Evolutionary conservation across 2,797 vertebrate species (phyloP).

Genomic region (Cyprinella venusta): DNA sequence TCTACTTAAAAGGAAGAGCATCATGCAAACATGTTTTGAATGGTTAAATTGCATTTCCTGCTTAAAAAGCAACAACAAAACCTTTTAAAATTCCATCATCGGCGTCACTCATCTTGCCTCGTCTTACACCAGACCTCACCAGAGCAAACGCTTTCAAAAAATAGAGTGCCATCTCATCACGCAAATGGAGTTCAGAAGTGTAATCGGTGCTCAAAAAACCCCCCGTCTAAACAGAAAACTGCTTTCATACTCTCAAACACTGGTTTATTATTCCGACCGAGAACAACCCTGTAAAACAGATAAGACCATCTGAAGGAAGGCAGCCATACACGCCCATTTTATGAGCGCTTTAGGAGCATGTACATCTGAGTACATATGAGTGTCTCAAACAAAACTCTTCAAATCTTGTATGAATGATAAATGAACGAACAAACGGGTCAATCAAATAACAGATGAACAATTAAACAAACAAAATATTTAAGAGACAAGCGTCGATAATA

Average conservation of each 20-base stretch:
- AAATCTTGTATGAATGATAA: background rate
- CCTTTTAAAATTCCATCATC: conserved; percentile 22
- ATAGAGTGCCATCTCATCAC: background rate
- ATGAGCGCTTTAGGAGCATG: background rate
- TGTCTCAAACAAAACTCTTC: background rate
- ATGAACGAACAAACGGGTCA: background rate
- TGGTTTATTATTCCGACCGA: background rate
- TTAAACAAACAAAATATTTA: background rate
- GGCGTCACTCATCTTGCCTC: conserved; percentile 5
- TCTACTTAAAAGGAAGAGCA: conserved; percentile 20
- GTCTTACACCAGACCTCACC: conserved; percentile 11
- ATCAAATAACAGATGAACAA: background rate
- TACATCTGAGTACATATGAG: background rate
- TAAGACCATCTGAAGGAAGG: background rate
- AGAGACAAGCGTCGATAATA: background rate
- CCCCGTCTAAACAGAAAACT: background rate
- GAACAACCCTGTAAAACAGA: conserved; percentile 3
- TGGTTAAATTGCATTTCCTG: conserved; percentile 24
- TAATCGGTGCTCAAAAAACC: background rate
- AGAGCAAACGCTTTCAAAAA: conserved; percentile 10
- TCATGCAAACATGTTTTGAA: conserved; percentile 21
- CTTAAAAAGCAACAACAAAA: background rate
- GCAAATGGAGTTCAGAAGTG: conserved; percentile 19
- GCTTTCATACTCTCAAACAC: background rate
- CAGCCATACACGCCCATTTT: background rate